A percentile compares a stretch with the other conserved stretches of the same genome.
Evolutionary conservation across 1,140 invertebrate genomes (phyloP).

Genomic region (Matsumurasca onukii): DNA sequence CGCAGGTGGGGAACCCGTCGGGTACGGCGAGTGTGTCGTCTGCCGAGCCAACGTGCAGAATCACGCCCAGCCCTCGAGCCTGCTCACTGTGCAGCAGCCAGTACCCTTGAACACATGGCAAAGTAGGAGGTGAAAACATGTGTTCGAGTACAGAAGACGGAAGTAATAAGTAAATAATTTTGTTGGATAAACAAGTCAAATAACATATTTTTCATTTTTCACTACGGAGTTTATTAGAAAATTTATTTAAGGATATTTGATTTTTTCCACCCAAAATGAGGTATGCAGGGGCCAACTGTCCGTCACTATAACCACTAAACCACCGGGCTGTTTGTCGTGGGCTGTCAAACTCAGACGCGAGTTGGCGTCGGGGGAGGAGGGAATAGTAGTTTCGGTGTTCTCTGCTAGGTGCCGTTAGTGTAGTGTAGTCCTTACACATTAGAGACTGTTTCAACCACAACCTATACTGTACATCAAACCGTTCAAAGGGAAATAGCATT

Average conservation of each 20-base stretch:
- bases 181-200: not conserved
- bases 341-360: no score
- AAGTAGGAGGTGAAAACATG: not conserved
- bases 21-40: constrained; percentile 49
- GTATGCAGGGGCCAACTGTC: not conserved
- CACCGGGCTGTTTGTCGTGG: no score
- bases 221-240: not conserved
- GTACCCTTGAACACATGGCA: constrained; percentile 56
- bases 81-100: constrained; percentile 70
- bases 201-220: not conserved
- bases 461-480: no score
- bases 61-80: constrained; percentile 55
- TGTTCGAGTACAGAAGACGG: not conserved
- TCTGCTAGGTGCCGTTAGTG: no score
- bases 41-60: constrained; percentile 54
- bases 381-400: no score
- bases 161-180: no score
- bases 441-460: no score
- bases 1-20: constrained; percentile 53
- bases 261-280: not conserved
- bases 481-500: no score
- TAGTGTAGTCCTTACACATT: no score
- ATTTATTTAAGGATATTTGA: not conserved
- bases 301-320: no score
- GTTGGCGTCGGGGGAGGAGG: no score